Conservation (phyloP, 1,140 invertebrate species). For the Leptinotarsa texana region DNA sequence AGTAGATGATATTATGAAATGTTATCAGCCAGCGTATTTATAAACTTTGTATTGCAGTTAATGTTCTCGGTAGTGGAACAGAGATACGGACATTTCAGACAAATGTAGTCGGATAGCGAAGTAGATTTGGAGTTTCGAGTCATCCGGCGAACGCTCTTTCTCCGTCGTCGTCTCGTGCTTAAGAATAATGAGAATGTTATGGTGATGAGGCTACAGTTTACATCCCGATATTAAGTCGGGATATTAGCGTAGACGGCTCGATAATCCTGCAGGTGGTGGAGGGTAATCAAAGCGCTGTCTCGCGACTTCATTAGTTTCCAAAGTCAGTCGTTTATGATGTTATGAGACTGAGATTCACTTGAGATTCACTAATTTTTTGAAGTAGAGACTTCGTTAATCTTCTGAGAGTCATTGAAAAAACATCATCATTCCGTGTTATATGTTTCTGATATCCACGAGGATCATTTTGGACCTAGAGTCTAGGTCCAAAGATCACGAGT, state of each 20-base stretch:
- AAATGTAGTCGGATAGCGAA: slow-evolving; percentile 47
- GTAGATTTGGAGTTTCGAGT: slow-evolving; percentile 40
- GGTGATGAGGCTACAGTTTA: slow-evolving; percentile 49
- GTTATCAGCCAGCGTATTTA: slow-evolving; percentile 41
- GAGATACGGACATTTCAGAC: slow-evolving; percentile 46
- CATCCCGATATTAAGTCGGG: slow-evolving; percentile 49
- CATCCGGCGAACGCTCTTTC: slow-evolving; percentile 36
- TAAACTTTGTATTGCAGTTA: slow-evolving; percentile 43
- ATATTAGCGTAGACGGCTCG: slow-evolving; percentile 43
- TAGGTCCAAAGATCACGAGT: no score
- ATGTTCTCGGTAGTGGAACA: slow-evolving; percentile 42
- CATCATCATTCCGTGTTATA: no score
- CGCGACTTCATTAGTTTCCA: slow-evolving; percentile 26
- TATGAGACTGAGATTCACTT: background rate
- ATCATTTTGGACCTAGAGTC: no score
- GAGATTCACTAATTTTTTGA: background rate
- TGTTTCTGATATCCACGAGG: no score
- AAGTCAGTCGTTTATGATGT: slow-evolving; percentile 22
- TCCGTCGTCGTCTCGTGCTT: slow-evolving; percentile 12
- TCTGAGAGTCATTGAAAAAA: no score
- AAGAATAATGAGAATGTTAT: slow-evolving; percentile 54
- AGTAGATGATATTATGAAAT: slow-evolving; percentile 22
- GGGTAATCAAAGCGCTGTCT: slow-evolving; percentile 36
- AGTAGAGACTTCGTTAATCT: no score
- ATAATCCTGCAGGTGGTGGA: slow-evolving; percentile 43